Base-by-base conservation (phyloP, 2,888 invertebrate species). In the Temnothorax ravouxi region DNA sequence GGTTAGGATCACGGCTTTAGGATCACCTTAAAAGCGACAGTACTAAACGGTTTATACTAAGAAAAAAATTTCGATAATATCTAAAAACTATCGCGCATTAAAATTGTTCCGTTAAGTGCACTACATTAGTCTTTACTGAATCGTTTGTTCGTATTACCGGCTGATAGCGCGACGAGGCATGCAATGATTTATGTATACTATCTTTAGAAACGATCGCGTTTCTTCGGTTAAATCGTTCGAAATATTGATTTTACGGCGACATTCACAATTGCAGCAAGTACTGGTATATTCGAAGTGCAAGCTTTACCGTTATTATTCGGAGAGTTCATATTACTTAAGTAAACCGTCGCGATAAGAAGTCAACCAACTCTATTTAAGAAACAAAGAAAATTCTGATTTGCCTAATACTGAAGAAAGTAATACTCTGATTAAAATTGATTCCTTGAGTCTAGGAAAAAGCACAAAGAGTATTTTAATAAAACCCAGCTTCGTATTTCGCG, bases 141-240 rank as follows among this genome's bases (percentile, higher is more conserved):
- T 71, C 79, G 25, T 80, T 80, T 80, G 18, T 80, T 59, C 56
- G 47, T 59, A 80, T 80, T 80, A 80, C 13, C 25, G 34, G 6
- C 11, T 56, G 38, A 80, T 80, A 71, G 18, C 25, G 59, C 79
- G 47, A 66, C 25, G 41, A 54, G 34, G 47, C 41, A 71, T 71
- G 59, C 47, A 18, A 47, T 13, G 59, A 79, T 79, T 71, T 71
- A 79, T 79, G 56, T 47, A 79, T 34, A 13, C 47, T 71, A 71
- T 71, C 79, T 80, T 34, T 44, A 59, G 38, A 38, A 79, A 50
- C 47, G 15, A 80, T 80, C 47, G 47, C 59, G 15, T 71, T 59
- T 61, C 79, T 47, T 38, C 38, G 38, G 4, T 44, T 47, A 52
- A 79, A 59, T 69, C 56, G 66, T 9, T 71, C 25, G 47, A 59